phyloP scores from a whole-genome alignment of 2,113 vertebrate species.

The Balaeniceps rex region DNA sequence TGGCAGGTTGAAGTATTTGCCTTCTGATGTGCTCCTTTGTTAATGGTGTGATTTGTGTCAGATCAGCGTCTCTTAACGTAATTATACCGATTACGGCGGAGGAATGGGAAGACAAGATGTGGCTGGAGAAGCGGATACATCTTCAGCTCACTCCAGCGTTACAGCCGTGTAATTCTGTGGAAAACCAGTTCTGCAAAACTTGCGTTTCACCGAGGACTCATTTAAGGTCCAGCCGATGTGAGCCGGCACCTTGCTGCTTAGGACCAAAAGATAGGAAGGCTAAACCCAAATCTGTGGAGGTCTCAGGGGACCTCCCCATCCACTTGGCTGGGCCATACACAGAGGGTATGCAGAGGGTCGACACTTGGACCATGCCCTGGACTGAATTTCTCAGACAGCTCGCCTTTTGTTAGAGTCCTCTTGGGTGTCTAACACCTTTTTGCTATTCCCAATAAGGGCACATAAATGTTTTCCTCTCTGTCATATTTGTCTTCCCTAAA shows the following conservation, averaged over 20 bases:
- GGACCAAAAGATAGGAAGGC: not conserved
- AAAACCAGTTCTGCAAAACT: not conserved
- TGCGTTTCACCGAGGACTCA: rapidly evolving
- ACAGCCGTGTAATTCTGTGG: rapidly evolving
- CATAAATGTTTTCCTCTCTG: constrained; percentile 20
- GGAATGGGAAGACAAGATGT: not conserved
- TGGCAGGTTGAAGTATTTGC: constrained; percentile 11
- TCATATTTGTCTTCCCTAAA: constrained; percentile 18
- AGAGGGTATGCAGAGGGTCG: not conserved
- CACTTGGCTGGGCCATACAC: not conserved
- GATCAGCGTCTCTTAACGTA: not conserved
- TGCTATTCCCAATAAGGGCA: not conserved
- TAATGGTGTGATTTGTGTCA: constrained; percentile 4
- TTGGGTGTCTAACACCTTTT: not conserved
- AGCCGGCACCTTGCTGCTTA: not conserved
- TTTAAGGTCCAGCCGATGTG: not conserved
- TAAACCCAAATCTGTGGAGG: not conserved
- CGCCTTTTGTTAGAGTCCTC: not conserved
- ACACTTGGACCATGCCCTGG: not conserved
- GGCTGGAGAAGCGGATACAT: not conserved
- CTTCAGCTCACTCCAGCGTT: not conserved
- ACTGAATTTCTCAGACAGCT: not conserved
- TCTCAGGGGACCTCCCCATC: not conserved
- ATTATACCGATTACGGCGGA: not conserved
- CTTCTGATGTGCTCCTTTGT: not conserved